These are phyloP conservation scores for Cantharis nigra DNA, from an alignment of 2,888 invertebrate species.

Conservation along the genomic window DNA sequence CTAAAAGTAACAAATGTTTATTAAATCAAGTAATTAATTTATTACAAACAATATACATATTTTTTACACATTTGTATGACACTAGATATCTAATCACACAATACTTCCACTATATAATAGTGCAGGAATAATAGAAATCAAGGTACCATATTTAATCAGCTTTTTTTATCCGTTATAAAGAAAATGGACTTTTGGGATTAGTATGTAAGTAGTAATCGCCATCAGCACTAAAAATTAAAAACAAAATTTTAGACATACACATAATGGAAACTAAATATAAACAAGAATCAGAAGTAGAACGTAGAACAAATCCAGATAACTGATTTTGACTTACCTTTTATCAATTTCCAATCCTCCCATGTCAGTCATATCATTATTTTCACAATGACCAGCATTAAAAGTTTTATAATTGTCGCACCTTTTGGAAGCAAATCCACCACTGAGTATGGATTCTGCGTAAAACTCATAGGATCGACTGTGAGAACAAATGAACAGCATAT, in stretches of 20 bases:
- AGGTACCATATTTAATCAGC: background rate
- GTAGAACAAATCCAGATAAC: too few species aligned
- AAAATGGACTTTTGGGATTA: background rate
- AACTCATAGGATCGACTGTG: conserved; percentile 49
- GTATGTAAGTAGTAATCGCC: background rate
- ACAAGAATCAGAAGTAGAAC: background rate
- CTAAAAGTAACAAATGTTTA: background rate
- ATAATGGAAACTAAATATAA: too few species aligned
- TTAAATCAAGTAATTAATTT: background rate
- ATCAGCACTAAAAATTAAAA: background rate
- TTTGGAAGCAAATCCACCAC: conserved; percentile 39
- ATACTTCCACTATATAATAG: background rate
- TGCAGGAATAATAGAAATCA: background rate
- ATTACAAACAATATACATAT: background rate
- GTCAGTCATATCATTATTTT: conserved; percentile 9
- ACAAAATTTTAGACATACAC: background rate
- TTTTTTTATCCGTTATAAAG: background rate
- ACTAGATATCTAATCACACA: background rate
- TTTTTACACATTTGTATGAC: background rate
- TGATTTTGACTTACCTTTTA: background rate
- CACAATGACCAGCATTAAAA: conserved; percentile 23
- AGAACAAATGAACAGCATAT: conserved; percentile 41
- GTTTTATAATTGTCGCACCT: conserved; percentile 20
- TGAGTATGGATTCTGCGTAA: conserved; percentile 48
- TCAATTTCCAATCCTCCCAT: conserved; percentile 19